A percentile compares a stretch with the other conserved stretches of the same genome.
Evolutionary conservation across 1,140 invertebrate species (phyloP).

Genomic region (Drosophila grimshawi): DNA sequence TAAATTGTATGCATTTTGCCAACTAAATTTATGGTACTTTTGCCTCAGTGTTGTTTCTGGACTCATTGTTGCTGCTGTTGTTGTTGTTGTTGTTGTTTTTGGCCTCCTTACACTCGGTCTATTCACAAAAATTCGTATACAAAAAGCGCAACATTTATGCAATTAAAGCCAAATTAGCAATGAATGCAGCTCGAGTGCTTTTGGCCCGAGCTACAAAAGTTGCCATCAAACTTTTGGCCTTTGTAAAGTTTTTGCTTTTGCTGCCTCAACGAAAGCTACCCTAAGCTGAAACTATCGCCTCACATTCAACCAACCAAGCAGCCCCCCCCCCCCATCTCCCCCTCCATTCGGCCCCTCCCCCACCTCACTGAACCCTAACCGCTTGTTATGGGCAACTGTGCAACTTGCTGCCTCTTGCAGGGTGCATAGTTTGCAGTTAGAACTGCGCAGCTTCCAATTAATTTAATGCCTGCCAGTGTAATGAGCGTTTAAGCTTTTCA

Average conservation of each 20-base stretch:
- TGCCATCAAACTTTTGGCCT: constrained; percentile 81
- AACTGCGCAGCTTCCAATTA: constrained; percentile 74
- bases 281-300: constrained; percentile 8
- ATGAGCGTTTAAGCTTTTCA: constrained; percentile 77
- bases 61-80: constrained; percentile 27
- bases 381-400: constrained; percentile 37
- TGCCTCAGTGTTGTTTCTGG: constrained; percentile 12
- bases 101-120: constrained; percentile 10
- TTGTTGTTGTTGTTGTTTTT: constrained; percentile 12
- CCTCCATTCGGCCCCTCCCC: neutral
- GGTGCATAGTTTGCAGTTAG: constrained; percentile 44
- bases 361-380: constrained; percentile 5
- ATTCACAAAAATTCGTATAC: constrained; percentile 60
- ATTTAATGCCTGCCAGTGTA: constrained; percentile 79
- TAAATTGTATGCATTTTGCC: constrained; percentile 55
- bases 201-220: constrained; percentile 69
- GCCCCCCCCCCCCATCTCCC: neutral
- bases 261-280: constrained; percentile 30
- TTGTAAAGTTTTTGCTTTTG: constrained; percentile 74
- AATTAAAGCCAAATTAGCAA: constrained; percentile 83
- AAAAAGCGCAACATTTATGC: constrained; percentile 82
- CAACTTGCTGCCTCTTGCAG: constrained; percentile 32
- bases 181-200: constrained; percentile 81
- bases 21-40: constrained; percentile 68
- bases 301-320: too few species aligned